These are phyloP conservation scores for Herminia tarsipennalis DNA, from an alignment of 2,888 invertebrate species.

Conservation along the genomic window DNA sequence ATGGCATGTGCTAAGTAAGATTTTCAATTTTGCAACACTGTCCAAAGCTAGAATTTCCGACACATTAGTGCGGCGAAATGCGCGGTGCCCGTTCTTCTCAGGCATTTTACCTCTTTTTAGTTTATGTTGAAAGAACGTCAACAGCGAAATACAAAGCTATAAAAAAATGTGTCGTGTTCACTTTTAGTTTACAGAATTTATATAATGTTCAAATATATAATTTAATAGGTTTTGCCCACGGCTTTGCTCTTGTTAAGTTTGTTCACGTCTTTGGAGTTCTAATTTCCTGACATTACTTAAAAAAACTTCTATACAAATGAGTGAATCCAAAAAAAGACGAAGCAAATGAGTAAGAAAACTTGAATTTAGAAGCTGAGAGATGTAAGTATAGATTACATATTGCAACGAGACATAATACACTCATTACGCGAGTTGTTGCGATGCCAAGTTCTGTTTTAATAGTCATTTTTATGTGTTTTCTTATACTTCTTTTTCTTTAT, in stretches of 20 bases:
- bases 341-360: too few species aligned
- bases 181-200: constrained; percentile 39
- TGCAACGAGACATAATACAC: constrained; percentile 32
- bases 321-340: too few species aligned
- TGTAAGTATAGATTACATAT: constrained; percentile 27
- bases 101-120: constrained; percentile 43
- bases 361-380: too few species aligned
- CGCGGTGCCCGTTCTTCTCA: constrained; percentile 40
- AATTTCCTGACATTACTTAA: too few species aligned
- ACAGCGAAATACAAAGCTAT: constrained; percentile 43
- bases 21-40: constrained; percentile 40
- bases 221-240: too few species aligned
- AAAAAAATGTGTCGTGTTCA: constrained; percentile 37
- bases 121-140: constrained; percentile 45
- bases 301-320: too few species aligned
- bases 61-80: constrained; percentile 49
- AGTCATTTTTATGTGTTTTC: constrained; percentile 23
- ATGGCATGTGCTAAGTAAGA: constrained; percentile 20
- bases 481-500: constrained; percentile 32
- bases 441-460: constrained; percentile 23
- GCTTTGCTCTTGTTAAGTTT: too few species aligned
- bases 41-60: constrained; percentile 51
- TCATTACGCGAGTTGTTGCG: constrained; percentile 24
- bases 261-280: too few species aligned
- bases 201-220: constrained; percentile 40